These are phyloP conservation scores for Rana temporaria DNA, from an alignment of 2,113 vertebrate genomes.

Conservation along the genomic window DNA sequence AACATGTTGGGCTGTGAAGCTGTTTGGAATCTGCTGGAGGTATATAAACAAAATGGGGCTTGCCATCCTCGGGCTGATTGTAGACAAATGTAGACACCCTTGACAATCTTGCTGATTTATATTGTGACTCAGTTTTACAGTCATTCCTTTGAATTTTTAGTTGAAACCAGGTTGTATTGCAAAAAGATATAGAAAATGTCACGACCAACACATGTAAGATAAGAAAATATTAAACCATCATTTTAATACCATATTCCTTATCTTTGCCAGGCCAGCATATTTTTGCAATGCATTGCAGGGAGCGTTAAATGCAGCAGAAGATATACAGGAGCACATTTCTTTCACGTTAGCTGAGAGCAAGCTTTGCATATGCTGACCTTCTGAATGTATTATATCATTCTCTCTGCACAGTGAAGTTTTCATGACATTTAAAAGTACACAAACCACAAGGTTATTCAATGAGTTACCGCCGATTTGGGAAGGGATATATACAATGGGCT, in stretches of 20 bases:
- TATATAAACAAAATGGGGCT: too few species aligned
- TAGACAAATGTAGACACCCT: not conserved
- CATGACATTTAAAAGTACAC: not conserved
- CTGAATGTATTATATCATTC: not conserved
- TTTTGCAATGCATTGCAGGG: constrained; percentile 12
- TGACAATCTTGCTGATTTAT: constrained; percentile 14
- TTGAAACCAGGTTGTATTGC: constrained; percentile 17
- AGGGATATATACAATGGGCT: not conserved
- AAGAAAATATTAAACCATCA: constrained; percentile 6
- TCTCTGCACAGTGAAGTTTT: not conserved
- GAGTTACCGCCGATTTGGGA: not conserved
- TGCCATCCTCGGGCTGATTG: not conserved
- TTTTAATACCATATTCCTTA: constrained; percentile 27
- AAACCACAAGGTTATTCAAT: constrained; percentile 1
- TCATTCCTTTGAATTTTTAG: not conserved
- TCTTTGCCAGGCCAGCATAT: constrained; percentile 17
- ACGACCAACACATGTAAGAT: constrained; percentile 39
- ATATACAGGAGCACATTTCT: constrained; percentile 19
- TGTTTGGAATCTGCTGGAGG: too few species aligned
- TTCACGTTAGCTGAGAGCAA: not conserved
- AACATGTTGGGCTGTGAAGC: too few species aligned
- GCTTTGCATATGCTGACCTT: constrained; percentile 31
- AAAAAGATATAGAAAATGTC: constrained; percentile 24
- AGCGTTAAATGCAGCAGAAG: constrained; percentile 16
- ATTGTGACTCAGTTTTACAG: not conserved